Evolutionary conservation across 2,888 invertebrate species (phyloP).

Genomic region (Eledona agricola): DNA sequence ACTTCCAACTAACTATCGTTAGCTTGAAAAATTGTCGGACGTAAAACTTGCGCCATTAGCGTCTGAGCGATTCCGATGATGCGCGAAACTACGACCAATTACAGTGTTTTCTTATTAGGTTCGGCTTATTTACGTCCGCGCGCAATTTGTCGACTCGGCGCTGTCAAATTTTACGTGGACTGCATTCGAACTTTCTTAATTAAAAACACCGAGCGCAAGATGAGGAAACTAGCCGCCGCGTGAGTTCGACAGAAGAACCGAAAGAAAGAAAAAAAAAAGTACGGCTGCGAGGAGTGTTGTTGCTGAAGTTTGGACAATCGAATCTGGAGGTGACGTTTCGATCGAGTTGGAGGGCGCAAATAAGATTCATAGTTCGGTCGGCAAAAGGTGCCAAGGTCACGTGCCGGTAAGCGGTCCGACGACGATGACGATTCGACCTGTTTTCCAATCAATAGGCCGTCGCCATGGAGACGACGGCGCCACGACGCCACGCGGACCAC

Average conservation of each 20-base stretch:
- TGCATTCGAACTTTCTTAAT: slow-evolving; percentile 4
- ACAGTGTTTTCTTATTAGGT: too few species aligned
- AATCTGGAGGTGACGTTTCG: too few species aligned
- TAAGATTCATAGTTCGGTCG: slow-evolving; percentile 29
- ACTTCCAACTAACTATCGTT: too few species aligned
- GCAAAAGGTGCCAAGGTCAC: slow-evolving; percentile 49
- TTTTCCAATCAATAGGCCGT: slow-evolving; percentile 56
- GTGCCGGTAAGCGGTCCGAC: slow-evolving; percentile 48
- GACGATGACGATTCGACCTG: slow-evolving; percentile 49
- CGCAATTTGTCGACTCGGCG: too few species aligned
- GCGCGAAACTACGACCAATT: too few species aligned
- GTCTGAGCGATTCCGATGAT: too few species aligned
- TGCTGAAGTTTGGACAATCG: slow-evolving; percentile 7
- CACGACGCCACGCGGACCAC: slow-evolving; percentile 55
- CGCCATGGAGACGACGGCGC: slow-evolving; percentile 55
- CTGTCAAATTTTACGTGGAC: slow-evolving; percentile 1
- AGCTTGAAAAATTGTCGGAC: too few species aligned
- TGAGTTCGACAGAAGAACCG: not conserved
- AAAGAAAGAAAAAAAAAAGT: not conserved
- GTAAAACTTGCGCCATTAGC: too few species aligned
- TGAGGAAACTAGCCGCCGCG: not conserved
- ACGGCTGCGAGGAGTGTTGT: too few species aligned
- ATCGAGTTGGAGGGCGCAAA: slow-evolving; percentile 25
- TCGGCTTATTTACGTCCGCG: too few species aligned
- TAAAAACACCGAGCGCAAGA: not conserved